phyloP scores from a whole-genome alignment of 2,888 invertebrate genomes.

The Cyclophora albipunctata region DNA sequence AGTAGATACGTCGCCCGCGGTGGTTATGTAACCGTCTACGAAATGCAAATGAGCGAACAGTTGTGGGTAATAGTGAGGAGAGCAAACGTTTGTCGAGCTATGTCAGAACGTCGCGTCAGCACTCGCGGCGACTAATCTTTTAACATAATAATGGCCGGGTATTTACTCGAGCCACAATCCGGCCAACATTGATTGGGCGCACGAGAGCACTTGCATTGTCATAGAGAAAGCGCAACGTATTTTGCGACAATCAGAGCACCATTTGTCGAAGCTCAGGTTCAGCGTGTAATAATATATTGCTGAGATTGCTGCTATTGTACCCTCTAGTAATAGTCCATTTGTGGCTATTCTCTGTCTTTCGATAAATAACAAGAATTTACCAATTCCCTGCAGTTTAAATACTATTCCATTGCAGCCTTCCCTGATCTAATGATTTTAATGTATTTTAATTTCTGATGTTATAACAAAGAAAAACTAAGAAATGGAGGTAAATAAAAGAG shows the following conservation, averaged over 20 bases:
- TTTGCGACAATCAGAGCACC: constrained; percentile 15
- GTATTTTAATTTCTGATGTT: too few relatives aligned
- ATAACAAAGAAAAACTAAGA: too few relatives aligned
- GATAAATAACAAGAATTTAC: too few relatives aligned
- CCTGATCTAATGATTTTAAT: too few relatives aligned
- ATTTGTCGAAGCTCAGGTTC: constrained; percentile 12
- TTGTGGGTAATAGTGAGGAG: constrained; percentile 35
- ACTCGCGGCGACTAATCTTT: constrained; percentile 40
- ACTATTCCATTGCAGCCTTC: too few relatives aligned
- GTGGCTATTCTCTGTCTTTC: too few relatives aligned
- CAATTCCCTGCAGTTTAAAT: too few relatives aligned
- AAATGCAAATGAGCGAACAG: constrained; percentile 52
- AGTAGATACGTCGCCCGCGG: neutral
- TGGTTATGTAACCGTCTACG: constrained; percentile 35
- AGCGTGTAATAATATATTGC: constrained; percentile 8
- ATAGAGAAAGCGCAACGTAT: constrained; percentile 15
- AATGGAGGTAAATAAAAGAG: too few relatives aligned
- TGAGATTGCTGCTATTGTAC: constrained; percentile 5
- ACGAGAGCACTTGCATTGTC: constrained; percentile 14
- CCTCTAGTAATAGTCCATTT: too few relatives aligned
- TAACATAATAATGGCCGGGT: constrained; percentile 37
- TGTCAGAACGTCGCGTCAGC: constrained; percentile 19
- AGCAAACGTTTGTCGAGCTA: constrained; percentile 40
- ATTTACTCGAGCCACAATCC: constrained; percentile 19
- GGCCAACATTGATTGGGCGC: constrained; percentile 11